Evolutionary conservation across 2,113 vertebrate genomes (phyloP).

Genomic region (Percina caprodes): DNA sequence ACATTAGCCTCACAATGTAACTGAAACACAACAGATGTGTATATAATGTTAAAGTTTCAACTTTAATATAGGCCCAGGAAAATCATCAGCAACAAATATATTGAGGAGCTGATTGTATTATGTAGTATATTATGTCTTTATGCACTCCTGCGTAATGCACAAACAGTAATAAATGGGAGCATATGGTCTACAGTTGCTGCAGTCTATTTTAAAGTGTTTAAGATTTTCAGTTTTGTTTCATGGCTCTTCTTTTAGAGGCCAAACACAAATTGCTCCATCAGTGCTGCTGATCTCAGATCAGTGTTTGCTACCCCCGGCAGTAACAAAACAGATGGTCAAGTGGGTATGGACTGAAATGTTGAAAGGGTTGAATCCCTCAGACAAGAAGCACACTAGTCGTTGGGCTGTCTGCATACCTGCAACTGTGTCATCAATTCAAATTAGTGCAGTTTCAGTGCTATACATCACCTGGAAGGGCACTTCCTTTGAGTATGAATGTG

Average conservation of each 20-base stretch:
- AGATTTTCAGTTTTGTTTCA: not conserved
- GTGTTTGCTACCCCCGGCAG: not conserved
- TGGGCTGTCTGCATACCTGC: not conserved
- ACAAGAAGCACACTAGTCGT: not conserved
- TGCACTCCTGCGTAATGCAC: not conserved
- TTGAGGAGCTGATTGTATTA: not conserved
- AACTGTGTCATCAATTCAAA: constrained; percentile 42
- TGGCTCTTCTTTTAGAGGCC: not conserved
- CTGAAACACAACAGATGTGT: not conserved
- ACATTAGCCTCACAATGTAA: constrained; percentile 21
- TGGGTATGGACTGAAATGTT: constrained; percentile 10
- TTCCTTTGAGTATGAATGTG: constrained; percentile 11
- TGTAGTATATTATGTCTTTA: too few species aligned
- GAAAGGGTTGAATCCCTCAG: constrained; percentile 25
- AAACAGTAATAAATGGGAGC: not conserved
- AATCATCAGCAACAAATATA: not conserved
- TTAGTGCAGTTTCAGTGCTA: not conserved
- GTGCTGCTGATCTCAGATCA: constrained; percentile 11
- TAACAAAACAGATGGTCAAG: constrained; percentile 45
- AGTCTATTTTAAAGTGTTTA: not conserved
- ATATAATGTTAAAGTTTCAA: not conserved
- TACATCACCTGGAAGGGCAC: constrained; percentile 37
- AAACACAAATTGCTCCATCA: not conserved
- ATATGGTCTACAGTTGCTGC: not conserved
- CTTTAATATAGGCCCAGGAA: not conserved